Conservation (phyloP, 2,888 invertebrate species). For the Andrena camellia region DNA sequence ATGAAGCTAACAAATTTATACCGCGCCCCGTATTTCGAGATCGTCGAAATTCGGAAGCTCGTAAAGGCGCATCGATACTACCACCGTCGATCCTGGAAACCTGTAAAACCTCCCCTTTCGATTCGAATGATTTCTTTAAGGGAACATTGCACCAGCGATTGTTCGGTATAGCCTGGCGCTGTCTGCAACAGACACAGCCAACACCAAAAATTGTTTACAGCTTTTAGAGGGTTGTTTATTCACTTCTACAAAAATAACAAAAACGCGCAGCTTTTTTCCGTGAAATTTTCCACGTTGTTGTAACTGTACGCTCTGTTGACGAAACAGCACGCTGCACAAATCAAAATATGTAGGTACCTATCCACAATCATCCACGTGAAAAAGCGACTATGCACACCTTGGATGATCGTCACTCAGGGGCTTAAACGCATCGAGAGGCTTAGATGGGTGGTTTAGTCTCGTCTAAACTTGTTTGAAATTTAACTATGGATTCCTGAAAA, state of each 20-base stretch:
- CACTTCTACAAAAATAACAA: not conserved
- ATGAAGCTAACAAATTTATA: slow-evolving; percentile 26
- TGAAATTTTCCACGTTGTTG: not conserved
- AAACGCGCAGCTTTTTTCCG: not conserved
- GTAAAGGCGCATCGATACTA: not conserved
- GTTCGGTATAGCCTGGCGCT: not conserved
- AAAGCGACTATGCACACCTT: no score
- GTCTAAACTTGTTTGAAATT: no score
- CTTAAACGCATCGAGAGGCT: no score
- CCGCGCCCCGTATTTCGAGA: not conserved
- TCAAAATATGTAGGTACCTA: no score
- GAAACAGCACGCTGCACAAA: not conserved
- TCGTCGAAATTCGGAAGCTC: not conserved
- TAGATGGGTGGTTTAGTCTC: no score
- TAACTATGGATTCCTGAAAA: not conserved
- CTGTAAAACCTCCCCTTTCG: not conserved
- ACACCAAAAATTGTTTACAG: slow-evolving; percentile 17
- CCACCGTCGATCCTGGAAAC: not conserved
- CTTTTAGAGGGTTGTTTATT: not conserved
- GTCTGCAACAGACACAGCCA: not conserved
- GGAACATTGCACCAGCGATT: not conserved
- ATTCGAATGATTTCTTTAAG: not conserved
- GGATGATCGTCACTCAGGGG: no score
- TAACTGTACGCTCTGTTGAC: not conserved
- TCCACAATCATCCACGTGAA: no score